Base-by-base conservation (phyloP, 1,140 invertebrate species). In the Pachyrhynchus sulphureomaculatus region DNA sequence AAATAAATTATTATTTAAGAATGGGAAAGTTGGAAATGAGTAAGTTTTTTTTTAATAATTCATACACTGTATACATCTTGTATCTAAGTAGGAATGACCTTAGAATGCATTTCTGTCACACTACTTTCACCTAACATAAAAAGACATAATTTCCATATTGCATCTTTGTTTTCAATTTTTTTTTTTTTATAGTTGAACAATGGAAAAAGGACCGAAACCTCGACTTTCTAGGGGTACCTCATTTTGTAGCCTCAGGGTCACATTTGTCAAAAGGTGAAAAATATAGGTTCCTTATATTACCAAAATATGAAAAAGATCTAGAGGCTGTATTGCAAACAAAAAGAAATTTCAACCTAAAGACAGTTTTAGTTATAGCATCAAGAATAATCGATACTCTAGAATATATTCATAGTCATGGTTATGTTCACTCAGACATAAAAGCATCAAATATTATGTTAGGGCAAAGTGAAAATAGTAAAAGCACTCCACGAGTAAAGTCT, bases 391-490 rank as follows among this genome's bases (percentile, higher is more conserved):
- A 95, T 77, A 84, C 88, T 2, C 75, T 97, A 52, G 91, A 96
- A 74, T 95, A 93, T 75, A 84, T 97, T 70, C 95, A 98, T 72
- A 84, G 84, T 71, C 87, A 90, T 70, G 91, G 90, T 18, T 97
- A 95, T 76, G 87, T 93, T 45, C 95, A 98, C 81, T 92, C 90
- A 15, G 95, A 98, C 77, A 91, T 98, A 29, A 98, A 98, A 78
- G 93, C 91, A 54, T 89, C 92, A 34, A 98, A 98, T 79, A 84
- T 97, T 52, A 75, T 91, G 34, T 72, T 90, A 6, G 85, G 84
- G 8, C 26, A 64, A n/a, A 29, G 10, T 26, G 18, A 37, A 42
- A 33, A 12, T 17, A 0, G 23, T 13, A 24, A 34, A 15, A 58
- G 24, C 13, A 17, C 15, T 3, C 15, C 23, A 17, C 34, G 39